Evolutionary conservation across 2,113 vertebrate species (phyloP).

Genomic region (Pagrus major): DNA sequence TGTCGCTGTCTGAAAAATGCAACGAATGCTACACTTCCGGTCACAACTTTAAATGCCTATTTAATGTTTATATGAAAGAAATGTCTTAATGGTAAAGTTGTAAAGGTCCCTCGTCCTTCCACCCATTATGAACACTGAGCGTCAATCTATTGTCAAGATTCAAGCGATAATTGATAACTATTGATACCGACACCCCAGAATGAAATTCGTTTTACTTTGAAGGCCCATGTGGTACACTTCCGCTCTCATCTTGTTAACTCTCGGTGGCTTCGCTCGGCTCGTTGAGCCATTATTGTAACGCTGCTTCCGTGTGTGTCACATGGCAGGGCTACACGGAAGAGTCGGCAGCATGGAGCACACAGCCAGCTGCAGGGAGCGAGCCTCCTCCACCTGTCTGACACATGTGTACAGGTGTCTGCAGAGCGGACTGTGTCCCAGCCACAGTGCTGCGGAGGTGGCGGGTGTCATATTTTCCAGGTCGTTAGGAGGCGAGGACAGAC

Average conservation of each 20-base stretch:
- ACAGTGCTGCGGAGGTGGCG: slow-evolving; percentile 67
- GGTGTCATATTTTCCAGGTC: slow-evolving; percentile 67
- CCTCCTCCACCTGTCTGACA: slow-evolving; percentile 63
- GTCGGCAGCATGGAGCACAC: not conserved
- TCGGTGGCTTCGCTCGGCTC: not conserved
- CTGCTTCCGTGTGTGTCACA: slow-evolving; percentile 51
- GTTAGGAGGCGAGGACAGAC: not conserved
- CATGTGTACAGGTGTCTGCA: slow-evolving; percentile 80
- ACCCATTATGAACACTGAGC: not conserved
- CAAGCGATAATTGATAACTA: not conserved
- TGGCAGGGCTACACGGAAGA: slow-evolving; percentile 13
- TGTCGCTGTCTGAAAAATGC: not conserved
- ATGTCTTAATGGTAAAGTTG: not conserved
- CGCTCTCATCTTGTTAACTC: not conserved
- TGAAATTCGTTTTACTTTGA: slow-evolving; percentile 7
- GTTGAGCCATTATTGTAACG: not conserved
- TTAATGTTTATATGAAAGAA: not conserved
- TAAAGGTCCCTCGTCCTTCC: not conserved
- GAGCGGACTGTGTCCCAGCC: slow-evolving; percentile 66
- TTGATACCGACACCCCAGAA: no score
- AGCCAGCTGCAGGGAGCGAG: not conserved
- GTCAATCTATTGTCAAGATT: not conserved
- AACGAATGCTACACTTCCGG: not conserved
- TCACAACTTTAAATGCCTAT: not conserved
- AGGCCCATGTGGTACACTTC: fast-evolving